Evolutionary conservation across 2,888 invertebrate species (phyloP), one percentile per base, ranked within the genome.

Genomic region (Orthosia gracilis): DNA sequence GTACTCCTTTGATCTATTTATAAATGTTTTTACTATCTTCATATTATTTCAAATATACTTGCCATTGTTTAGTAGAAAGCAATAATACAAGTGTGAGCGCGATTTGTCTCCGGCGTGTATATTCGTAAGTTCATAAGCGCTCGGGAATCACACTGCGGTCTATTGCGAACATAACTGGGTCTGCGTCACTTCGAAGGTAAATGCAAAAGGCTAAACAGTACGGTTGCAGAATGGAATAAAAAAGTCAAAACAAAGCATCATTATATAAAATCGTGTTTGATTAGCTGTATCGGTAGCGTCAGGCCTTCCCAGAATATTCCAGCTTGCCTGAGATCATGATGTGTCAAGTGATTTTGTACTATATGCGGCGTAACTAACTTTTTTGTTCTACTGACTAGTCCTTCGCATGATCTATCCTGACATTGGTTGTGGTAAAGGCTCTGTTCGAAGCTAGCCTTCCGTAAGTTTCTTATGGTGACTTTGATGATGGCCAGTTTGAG

Each of bases 21-120:
- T 1, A 40, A 40, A 40, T 40, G 9, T 40, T 18, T 11, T 12
- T 21, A 45, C 23, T 17, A 18, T 40, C 58, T n/a, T 64, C n/a
- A 64, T 11, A 15, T 49, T 26, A 26, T 49, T 63, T 18, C 54
- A 23, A 26, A 31, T 23, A 21, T 45, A 40, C 9, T 40, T 40
- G 40, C 9, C 40, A 40, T 40, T 40, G 9, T 9, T 40, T 40
- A 40, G 40, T 9, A 40, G 40, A 40, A 40, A 31, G 7, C 31
- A 31, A 31, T 31, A 5, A 31, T 7, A 40, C 40, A 40, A 40
- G 9, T 40, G 40, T 40, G 40, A 40, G 7, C 40, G 31, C 31
- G 11, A 69, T 73, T 57, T 31, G 45, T 63, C 69, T 47, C 50
- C 26, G 50, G 26, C 45, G 23, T 40, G 12, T 26, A 18, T 26